These are phyloP conservation scores for Andrena bicolor DNA, from an alignment of 2,888 invertebrate species.

Conservation along the genomic window DNA sequence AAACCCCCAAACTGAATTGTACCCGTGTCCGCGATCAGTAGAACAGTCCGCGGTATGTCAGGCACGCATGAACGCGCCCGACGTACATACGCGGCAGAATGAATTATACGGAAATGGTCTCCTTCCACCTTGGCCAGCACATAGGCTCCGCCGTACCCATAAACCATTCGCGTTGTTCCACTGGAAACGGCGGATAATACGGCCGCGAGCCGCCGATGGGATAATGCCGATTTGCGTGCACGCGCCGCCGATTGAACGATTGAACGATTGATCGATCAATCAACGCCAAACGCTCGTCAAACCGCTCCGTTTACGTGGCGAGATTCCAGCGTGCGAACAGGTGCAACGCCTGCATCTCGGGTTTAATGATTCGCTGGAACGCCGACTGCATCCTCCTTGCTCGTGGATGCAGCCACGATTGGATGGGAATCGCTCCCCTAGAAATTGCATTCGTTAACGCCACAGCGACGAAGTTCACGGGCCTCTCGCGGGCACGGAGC, in stretches of 20 bases:
- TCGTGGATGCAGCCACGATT: too few species aligned
- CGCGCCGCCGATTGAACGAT: constrained; percentile 61
- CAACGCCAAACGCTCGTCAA: constrained; percentile 73
- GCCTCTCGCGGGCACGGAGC: too few species aligned
- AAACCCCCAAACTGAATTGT: constrained; percentile 10
- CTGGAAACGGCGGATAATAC: constrained; percentile 60
- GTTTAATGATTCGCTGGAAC: constrained; percentile 23
- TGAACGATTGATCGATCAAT: constrained; percentile 71
- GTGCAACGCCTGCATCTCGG: constrained; percentile 23
- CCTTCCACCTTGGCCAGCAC: constrained; percentile 54
- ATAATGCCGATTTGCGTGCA: constrained; percentile 28
- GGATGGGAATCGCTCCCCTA: too few species aligned
- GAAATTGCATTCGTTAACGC: too few species aligned
- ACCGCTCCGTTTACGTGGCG: constrained; percentile 45
- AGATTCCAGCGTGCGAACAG: constrained; percentile 59
- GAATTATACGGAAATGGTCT: constrained; percentile 63
- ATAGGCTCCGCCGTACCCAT: constrained; percentile 48
- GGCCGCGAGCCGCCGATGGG: constrained; percentile 43
- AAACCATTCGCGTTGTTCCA: constrained; percentile 72
- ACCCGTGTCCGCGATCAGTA: constrained; percentile 38
- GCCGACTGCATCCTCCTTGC: neutral
- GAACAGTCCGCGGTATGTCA: constrained; percentile 56
- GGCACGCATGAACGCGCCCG: constrained; percentile 57
- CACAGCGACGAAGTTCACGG: too few species aligned
- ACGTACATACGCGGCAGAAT: constrained; percentile 44